A percentile compares a stretch with the other conserved stretches of the same genome.
These are phyloP conservation scores for Rhagonycha lutea DNA, from an alignment of 2,888 invertebrate genomes.

Conservation along the genomic window DNA sequence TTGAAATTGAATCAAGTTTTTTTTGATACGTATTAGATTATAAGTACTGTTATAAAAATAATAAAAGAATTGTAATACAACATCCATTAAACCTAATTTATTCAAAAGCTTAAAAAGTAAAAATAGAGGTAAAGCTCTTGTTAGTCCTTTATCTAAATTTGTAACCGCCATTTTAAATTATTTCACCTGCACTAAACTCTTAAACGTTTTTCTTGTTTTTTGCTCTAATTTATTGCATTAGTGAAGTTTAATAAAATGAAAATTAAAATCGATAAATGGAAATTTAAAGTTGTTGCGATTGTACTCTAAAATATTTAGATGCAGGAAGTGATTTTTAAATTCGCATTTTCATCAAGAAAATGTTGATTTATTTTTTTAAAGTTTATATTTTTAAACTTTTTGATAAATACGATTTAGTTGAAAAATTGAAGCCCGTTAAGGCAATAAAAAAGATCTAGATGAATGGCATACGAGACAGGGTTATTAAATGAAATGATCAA, in stretches of 20 bases:
- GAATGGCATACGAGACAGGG: conserved; percentile 28
- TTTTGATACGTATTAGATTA: no score
- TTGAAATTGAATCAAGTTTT: neutral
- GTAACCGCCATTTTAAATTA: neutral
- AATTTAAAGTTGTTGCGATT: neutral
- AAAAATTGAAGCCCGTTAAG: conserved; percentile 22
- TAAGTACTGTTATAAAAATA: neutral
- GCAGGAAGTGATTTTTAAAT: neutral
- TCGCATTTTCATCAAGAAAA: neutral
- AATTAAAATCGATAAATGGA: neutral
- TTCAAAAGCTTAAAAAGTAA: neutral
- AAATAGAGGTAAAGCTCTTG: neutral
- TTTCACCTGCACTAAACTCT: neutral
- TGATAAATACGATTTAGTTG: conserved; percentile 11
- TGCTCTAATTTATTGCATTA: neutral
- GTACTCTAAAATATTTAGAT: neutral
- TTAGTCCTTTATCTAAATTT: neutral
- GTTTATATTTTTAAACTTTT: neutral
- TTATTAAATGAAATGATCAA: conserved; percentile 30
- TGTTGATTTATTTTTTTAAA: neutral
- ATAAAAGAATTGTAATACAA: neutral
- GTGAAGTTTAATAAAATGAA: neutral
- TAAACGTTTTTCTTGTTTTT: neutral
- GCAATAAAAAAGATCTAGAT: conserved; percentile 24
- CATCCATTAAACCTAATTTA: neutral